Evolutionary conservation across 1,140 invertebrate species (phyloP), one percentile per base, ranked within the genome.

Genomic region (Drosophila bipectinata): DNA sequence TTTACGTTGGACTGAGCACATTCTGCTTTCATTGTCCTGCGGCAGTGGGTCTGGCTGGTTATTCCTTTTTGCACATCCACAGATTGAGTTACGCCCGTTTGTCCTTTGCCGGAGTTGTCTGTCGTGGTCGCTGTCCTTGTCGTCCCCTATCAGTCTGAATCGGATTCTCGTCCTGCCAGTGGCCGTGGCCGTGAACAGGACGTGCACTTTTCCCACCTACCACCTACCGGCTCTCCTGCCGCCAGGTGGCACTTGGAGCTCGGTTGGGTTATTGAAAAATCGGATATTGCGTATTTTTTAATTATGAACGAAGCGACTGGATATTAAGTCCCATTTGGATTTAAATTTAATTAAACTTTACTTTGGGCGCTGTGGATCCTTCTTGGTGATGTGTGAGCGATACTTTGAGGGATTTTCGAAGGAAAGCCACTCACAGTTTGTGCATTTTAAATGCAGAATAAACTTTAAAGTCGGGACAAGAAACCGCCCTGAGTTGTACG

Each of bases 211-310:
- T 15, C 24, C 44, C 63, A 12, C 18, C 30, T 12, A 30, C 9
- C 6, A 14, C 12, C 14, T 21, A 3, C 44, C 15, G 15, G 1
- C 21, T 14, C 9, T 18, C 41, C 39, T 39, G 32, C 39, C 47
- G 26, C 39, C 47, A 47, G 26, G 26, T 49, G 51, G 44, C 41
- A 21, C 45, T 24, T 21, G 32, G 49, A 21, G 15, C 37, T 55
- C 44, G 37, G 24, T 55, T 72, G 60, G 68, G 77, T 75, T 87
- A 80, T 80, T 84, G 72, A 73, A 82, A 79, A 79, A 79, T 81
- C 73, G 73, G 74, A 85, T 85, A 80, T 77, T 80, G 81, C 63
- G 72, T 71, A 76, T 79, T 79, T 84, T 84, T 77, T 84, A 84
- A 85, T 84, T 80, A 84, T 58, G 56, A 76, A 64, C 57, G 53